Conservation (phyloP, 2,113 vertebrate species). For the Pseudorhombus dupliciocellatus region DNA sequence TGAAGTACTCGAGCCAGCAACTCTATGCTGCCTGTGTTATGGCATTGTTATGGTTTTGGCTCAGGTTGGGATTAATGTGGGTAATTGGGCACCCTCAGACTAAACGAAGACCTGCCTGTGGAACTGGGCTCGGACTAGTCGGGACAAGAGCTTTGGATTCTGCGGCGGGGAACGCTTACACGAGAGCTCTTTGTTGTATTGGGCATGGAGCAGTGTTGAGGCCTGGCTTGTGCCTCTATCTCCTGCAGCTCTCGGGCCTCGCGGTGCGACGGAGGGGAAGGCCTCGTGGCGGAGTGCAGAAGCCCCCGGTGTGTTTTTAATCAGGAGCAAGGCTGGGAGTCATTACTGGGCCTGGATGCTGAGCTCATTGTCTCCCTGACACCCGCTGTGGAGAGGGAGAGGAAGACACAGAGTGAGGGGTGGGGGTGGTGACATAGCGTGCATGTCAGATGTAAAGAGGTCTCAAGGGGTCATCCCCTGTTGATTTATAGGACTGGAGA, state of each 20-base stretch:
- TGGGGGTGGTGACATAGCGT: slow-evolving; percentile 40
- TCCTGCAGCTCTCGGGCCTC: slow-evolving; percentile 37
- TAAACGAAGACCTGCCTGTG: slow-evolving; percentile 44
- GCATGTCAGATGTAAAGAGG: slow-evolving; percentile 64
- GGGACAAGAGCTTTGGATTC: slow-evolving; percentile 40
- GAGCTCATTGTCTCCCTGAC: slow-evolving; percentile 81
- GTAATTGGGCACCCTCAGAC: slow-evolving; percentile 40
- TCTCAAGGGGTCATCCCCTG: slow-evolving; percentile 57
- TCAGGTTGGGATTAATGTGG: slow-evolving; percentile 35
- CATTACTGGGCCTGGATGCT: slow-evolving; percentile 77
- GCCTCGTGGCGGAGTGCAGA: slow-evolving; percentile 81
- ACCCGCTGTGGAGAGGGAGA: slow-evolving; percentile 56
- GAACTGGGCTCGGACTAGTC: slow-evolving; percentile 44
- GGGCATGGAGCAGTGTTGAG: slow-evolving; percentile 31
- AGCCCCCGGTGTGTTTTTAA: slow-evolving; percentile 86
- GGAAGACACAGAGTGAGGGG: slow-evolving; percentile 18
- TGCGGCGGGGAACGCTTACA: slow-evolving; percentile 19
- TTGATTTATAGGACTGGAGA: slow-evolving; percentile 57
- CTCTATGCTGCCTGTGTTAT: slow-evolving; percentile 25
- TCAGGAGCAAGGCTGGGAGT: slow-evolving; percentile 83
- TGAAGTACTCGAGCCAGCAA: slow-evolving; percentile 7
- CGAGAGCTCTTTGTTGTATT: slow-evolving; percentile 36
- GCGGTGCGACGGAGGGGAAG: slow-evolving; percentile 53
- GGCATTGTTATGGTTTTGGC: slow-evolving; percentile 38
- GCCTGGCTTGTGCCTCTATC: slow-evolving; percentile 37